phyloP scores from a whole-genome alignment of 1,140 invertebrate genomes.

The Polypedilum vanderplanki region DNA sequence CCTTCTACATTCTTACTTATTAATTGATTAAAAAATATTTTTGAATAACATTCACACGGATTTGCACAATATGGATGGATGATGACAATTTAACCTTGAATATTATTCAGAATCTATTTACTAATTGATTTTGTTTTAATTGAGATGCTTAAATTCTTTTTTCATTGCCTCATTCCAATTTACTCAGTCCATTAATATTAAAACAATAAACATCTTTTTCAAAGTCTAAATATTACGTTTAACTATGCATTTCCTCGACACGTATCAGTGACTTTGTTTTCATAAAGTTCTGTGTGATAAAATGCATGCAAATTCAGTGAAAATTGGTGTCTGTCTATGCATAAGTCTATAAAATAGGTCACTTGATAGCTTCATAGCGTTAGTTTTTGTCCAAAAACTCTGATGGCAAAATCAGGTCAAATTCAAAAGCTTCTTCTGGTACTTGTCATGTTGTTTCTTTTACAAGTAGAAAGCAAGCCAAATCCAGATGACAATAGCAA shows the following conservation, averaged over 20 bases:
- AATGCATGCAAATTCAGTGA: too few relatives aligned
- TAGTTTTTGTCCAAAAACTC: not conserved
- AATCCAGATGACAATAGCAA: too few relatives aligned
- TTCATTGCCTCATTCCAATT: not conserved
- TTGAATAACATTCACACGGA: too few relatives aligned
- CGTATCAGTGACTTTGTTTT: too few relatives aligned
- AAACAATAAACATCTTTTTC: too few relatives aligned
- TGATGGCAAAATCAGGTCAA: not conserved
- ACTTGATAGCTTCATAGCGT: not conserved
- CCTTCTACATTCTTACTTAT: not conserved
- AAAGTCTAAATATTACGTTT: too few relatives aligned
- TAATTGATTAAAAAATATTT: not conserved
- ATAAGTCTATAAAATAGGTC: not conserved
- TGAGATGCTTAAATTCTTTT: not conserved
- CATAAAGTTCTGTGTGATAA: too few relatives aligned
- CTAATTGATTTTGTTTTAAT: slow-evolving; percentile 20
- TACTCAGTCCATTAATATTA: not conserved
- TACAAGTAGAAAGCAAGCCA: too few relatives aligned
- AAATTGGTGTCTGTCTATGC: too few relatives aligned
- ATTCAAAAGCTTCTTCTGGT: not conserved
- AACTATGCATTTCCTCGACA: too few relatives aligned
- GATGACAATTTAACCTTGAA: slow-evolving; percentile 5
- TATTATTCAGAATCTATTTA: not conserved
- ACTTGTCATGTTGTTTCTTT: too few relatives aligned
- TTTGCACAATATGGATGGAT: not conserved